These are phyloP conservation scores for Meda fulgida DNA, from an alignment of 2,797 vertebrate genomes.

Conservation along the genomic window DNA sequence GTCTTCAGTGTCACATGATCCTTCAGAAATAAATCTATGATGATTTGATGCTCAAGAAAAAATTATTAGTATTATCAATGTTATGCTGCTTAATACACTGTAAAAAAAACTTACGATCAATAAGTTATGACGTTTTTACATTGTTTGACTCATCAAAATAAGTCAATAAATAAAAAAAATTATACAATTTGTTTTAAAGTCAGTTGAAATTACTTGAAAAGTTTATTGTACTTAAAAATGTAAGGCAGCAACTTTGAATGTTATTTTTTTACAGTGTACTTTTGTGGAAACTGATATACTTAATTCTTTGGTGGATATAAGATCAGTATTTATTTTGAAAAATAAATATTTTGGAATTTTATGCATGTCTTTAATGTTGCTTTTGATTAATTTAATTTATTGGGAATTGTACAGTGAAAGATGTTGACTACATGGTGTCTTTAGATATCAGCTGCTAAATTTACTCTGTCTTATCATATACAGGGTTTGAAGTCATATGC, in stretches of 20 bases:
- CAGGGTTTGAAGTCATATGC: constrained; percentile 28
- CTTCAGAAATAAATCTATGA: background rate
- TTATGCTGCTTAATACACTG: background rate
- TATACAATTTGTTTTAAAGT: too few relatives aligned
- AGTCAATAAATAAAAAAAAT: too few relatives aligned
- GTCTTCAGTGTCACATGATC: background rate
- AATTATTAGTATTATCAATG: background rate
- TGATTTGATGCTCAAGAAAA: background rate
- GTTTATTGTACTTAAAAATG: too few relatives aligned
- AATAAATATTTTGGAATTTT: background rate
- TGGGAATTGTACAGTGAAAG: background rate
- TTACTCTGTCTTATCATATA: background rate
- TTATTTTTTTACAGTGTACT: too few relatives aligned
- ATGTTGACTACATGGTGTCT: background rate
- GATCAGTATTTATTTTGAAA: background rate
- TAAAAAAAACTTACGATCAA: too few relatives aligned
- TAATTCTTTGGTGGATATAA: background rate
- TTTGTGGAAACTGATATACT: background rate
- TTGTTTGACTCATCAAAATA: too few relatives aligned
- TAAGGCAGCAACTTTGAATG: too few relatives aligned
- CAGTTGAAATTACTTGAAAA: too few relatives aligned
- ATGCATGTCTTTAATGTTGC: background rate
- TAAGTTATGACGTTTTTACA: too few relatives aligned
- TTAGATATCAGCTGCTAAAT: background rate
- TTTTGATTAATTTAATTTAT: background rate